Percentiles rank a stretch among this genome's conserved stretches.
Conservation (phyloP, 2,888 invertebrate genomes). For the Nomada lathburiana region DNA sequence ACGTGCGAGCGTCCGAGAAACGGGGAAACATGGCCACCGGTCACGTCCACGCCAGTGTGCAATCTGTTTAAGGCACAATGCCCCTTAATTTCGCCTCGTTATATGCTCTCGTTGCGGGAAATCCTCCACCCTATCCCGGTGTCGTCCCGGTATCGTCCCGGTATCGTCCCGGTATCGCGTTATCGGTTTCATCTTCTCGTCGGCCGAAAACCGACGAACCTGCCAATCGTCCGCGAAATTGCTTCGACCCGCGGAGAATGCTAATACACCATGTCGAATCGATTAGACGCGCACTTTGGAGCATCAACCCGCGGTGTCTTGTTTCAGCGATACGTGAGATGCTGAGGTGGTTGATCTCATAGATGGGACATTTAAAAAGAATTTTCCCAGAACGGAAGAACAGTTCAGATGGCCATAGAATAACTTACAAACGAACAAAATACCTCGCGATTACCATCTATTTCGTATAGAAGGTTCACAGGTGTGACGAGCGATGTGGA, state of each 20-base stretch:
- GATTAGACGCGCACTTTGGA: not conserved
- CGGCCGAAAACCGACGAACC: slow-evolving; percentile 42
- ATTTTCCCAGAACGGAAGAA: no score
- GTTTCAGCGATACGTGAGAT: no score
- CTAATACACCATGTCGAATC: not conserved
- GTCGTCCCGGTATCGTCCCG: slow-evolving; percentile 21
- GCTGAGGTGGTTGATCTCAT: no score
- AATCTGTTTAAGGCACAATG: slow-evolving; percentile 77
- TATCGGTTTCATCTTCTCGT: slow-evolving; percentile 57
- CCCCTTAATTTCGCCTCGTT: slow-evolving; percentile 75
- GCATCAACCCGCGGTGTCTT: no score
- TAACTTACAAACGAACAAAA: no score
- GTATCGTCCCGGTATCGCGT: slow-evolving; percentile 48
- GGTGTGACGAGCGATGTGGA: no score
- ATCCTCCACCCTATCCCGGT: slow-evolving; percentile 43
- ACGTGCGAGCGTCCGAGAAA: slow-evolving; percentile 18
- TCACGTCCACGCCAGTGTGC: slow-evolving; percentile 73
- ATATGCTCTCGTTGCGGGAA: slow-evolving; percentile 61
- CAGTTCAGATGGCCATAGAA: no score
- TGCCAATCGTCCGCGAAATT: slow-evolving; percentile 45
- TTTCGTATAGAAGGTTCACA: no score
- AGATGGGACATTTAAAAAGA: no score
- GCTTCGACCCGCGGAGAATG: not conserved
- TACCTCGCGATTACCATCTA: no score
- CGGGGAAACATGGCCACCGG: slow-evolving; percentile 63